Evolutionary conservation across 2,797 vertebrate genomes (phyloP).

Genomic region (Gymnothorax javanicus): DNA sequence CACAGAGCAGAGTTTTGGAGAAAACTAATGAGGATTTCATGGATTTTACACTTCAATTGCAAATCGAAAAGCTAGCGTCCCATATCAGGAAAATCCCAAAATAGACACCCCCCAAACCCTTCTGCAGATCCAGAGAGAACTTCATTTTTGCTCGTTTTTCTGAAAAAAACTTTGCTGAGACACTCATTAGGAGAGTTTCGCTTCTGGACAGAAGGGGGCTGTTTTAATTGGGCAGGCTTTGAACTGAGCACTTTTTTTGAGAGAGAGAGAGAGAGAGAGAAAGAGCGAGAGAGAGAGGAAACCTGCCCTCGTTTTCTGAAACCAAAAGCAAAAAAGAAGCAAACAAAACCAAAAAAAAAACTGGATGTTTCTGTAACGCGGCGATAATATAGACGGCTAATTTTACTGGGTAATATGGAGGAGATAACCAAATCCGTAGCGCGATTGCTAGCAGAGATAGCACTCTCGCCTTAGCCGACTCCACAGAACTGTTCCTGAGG

Average conservation of each 20-base stretch:
- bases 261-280: too few relatives aligned
- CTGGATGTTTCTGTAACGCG: conserved; percentile 26
- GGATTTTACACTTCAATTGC: neutral
- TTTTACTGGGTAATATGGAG: conserved; percentile 40
- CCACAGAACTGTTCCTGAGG: neutral
- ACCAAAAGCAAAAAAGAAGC: conserved; percentile 2
- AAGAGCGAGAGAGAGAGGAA: neutral
- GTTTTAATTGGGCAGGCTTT: conserved; percentile 42
- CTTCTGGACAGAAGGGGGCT: conserved; percentile 2
- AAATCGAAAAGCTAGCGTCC: neutral
- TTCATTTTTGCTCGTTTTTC: neutral
- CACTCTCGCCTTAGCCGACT: neutral
- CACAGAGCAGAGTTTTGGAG: neutral
- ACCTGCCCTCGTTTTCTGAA: conserved; percentile 46
- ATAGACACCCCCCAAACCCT: neutral
- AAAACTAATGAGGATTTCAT: neutral
- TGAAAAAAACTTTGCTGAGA: neutral
- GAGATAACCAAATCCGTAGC: conserved; percentile 11
- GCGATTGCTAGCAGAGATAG: neutral
- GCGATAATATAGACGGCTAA: conserved; percentile 46
- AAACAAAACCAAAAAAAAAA: conserved; percentile 27
- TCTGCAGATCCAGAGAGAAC: neutral
- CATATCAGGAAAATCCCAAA: neutral
- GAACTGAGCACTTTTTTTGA: neutral
- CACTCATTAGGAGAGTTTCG: neutral